Evolutionary conservation across 2,113 vertebrate species (phyloP).

Genomic region (Leptobrachium leishanense): DNA sequence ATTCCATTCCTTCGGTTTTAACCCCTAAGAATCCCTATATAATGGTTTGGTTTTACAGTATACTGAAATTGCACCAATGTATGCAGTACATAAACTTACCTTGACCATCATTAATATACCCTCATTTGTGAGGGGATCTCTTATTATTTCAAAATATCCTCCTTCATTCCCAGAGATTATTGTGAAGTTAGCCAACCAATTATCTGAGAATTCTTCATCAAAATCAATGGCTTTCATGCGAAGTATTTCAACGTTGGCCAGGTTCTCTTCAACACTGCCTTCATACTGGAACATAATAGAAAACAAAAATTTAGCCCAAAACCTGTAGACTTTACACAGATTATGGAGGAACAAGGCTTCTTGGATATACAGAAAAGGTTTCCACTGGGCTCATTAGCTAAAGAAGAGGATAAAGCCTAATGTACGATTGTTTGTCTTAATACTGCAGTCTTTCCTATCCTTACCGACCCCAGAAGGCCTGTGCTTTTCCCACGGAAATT

Average conservation of each 20-base stretch:
- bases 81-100: constrained; percentile 62
- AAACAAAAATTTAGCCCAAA: neutral
- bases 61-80: too few relatives aligned
- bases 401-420: too few relatives aligned
- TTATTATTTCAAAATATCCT: constrained; percentile 81
- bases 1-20: too few relatives aligned
- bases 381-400: too few relatives aligned
- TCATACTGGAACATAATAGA: constrained; percentile 71
- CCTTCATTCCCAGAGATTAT: constrained; percentile 86
- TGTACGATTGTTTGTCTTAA: too few relatives aligned
- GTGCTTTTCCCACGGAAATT: too few relatives aligned
- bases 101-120: constrained; percentile 83
- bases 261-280: constrained; percentile 82
- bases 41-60: too few relatives aligned
- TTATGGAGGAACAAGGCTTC: too few relatives aligned
- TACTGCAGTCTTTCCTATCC: too few relatives aligned
- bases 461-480: too few relatives aligned
- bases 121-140: constrained; percentile 83
- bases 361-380: too few relatives aligned
- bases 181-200: constrained; percentile 82
- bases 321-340: neutral
- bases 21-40: too few relatives aligned
- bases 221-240: constrained; percentile 78
- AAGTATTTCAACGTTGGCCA: constrained; percentile 73
- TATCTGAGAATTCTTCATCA: constrained; percentile 81